These are phyloP conservation scores for Dinomys branickii DNA, from an alignment of 2,113 vertebrate species.

Conservation along the genomic window DNA sequence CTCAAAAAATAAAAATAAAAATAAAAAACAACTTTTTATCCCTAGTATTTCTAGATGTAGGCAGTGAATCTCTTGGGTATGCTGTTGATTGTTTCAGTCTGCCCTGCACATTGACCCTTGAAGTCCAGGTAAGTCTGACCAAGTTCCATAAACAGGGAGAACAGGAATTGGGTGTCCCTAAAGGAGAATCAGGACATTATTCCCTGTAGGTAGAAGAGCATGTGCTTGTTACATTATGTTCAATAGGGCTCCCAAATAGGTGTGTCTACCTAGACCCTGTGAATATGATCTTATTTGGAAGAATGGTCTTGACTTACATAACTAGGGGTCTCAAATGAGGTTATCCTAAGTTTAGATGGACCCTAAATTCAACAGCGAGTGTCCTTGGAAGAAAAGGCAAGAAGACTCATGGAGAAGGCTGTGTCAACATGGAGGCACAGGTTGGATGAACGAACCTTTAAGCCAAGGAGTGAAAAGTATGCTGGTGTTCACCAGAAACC, in stretches of 20 bases:
- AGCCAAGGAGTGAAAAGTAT: background rate
- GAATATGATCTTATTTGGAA: background rate
- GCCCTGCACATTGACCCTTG: background rate
- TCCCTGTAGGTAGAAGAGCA: background rate
- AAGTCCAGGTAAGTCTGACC: background rate
- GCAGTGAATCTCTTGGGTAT: background rate
- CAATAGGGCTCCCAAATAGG: rapidly evolving
- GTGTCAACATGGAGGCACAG: background rate
- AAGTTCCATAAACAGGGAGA: background rate
- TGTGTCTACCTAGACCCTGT: background rate
- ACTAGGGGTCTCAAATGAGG: background rate
- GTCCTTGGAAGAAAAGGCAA: background rate
- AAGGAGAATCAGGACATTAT: background rate
- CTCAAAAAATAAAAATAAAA: background rate
- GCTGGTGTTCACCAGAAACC: background rate
- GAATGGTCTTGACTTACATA: background rate
- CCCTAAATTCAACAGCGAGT: background rate
- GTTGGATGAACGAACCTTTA: background rate
- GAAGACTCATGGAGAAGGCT: background rate
- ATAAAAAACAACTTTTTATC: background rate
- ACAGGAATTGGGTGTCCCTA: background rate
- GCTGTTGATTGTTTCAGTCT: background rate
- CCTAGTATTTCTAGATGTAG: background rate
- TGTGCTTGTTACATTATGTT: background rate
- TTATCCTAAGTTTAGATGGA: background rate